Evolutionary conservation across 2,797 vertebrate genomes (phyloP).

Genomic region (Xenops minutus): DNA sequence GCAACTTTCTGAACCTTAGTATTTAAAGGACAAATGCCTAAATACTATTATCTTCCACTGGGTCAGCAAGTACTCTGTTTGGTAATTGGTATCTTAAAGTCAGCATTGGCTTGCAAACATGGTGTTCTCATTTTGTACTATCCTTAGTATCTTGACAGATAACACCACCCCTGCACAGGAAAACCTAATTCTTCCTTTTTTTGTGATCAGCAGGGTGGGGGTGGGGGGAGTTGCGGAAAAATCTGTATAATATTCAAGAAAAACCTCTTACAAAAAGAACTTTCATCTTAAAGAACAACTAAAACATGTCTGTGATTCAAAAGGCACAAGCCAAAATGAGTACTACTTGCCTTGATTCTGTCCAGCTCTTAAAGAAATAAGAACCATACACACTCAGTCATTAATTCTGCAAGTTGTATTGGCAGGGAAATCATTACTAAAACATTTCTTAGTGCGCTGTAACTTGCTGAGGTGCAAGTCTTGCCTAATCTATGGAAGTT

Average conservation of each 20-base stretch:
- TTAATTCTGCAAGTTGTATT: not conserved
- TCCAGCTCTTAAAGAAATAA: not conserved
- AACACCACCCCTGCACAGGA: not conserved
- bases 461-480: not conserved
- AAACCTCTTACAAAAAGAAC: not conserved
- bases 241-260: not conserved
- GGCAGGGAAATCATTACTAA: not conserved
- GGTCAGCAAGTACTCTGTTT: not conserved
- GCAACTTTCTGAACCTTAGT: not conserved
- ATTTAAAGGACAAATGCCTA: not conserved
- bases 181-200: not conserved
- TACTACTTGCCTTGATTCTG: not conserved
- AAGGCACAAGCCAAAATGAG: not conserved
- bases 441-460: not conserved
- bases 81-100: not conserved
- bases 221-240: not conserved
- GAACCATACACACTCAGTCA: accelerated
- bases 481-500: not conserved
- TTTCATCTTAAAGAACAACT: not conserved
- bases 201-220: not conserved
- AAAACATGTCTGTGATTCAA: not conserved
- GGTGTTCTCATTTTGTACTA: not conserved
- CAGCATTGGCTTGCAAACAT: not conserved
- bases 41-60: not conserved
- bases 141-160: not conserved